phyloP scores from a whole-genome alignment of 2,797 vertebrate species.

The Eupleurogrammus muticus region DNA sequence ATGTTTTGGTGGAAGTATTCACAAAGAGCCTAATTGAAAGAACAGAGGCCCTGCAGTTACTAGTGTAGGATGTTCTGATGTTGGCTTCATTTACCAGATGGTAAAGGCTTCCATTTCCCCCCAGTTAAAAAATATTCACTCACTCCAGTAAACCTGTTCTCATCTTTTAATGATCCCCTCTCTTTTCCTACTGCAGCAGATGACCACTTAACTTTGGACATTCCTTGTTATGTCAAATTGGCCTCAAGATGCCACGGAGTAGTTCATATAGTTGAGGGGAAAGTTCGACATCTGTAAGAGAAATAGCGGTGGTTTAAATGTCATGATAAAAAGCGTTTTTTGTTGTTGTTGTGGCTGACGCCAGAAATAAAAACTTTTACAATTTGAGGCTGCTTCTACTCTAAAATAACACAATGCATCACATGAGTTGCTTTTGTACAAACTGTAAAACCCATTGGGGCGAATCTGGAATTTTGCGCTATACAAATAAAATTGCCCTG shows the following conservation, averaged over 20 bases:
- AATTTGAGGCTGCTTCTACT: neutral
- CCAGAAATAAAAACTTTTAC: too few relatives aligned
- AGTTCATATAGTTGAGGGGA: conserved; percentile 1
- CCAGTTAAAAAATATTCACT: too few relatives aligned
- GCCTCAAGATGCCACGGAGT: conserved; percentile 29
- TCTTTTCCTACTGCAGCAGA: neutral
- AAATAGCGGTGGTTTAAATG: neutral
- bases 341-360: too few relatives aligned
- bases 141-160: conserved; percentile 4
- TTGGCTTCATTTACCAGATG: conserved; percentile 9
- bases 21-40: conserved; percentile 40
- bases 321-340: neutral
- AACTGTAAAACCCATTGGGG: too few relatives aligned
- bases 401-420: conserved; percentile 7
- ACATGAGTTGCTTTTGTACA: too few relatives aligned
- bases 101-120: neutral
- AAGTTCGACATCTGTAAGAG: neutral
- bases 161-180: neutral
- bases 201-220: neutral
- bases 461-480: too few relatives aligned
- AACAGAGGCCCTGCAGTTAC: conserved; percentile 26
- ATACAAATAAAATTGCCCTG: conserved; percentile 7
- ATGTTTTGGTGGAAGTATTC: conserved; percentile 66
- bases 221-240: conserved; percentile 18
- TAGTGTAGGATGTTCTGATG: conserved; percentile 14